Evolutionary conservation across 1,140 invertebrate genomes (phyloP), one percentile per base, ranked within the genome.

Genomic region (Drosophila nikananu): DNA sequence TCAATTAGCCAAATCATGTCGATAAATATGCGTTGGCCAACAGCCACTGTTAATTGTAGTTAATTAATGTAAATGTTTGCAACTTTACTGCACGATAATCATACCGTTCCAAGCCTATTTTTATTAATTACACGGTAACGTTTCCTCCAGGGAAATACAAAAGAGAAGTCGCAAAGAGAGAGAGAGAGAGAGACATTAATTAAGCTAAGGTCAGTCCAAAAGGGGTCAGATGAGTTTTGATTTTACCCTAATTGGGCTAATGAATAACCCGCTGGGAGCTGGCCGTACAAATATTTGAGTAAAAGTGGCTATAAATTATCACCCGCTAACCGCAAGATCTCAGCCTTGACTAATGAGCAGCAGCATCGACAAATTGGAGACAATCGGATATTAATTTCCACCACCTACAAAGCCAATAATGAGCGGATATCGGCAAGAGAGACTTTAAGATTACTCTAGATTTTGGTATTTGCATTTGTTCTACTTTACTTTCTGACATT

Each of bases 61-160:
- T 70, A 75, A 90, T 78, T 87, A 68, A 77, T 89, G 77, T 74
- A 81, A 87, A 89, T 89, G 48, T 44, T 73, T 48, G 67, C 57
- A 80, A 73, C 67, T 81, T 42, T 62, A 41, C 52, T 48, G 58
- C 58, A 60, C 37, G 25, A 64, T 70, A 65, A 57, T 52, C 62
- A 57, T 51, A 27, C 64, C 64, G 77, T 62, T 60, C 41, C 62
- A 52, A 51, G 21, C 21, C 54, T 21, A 73, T 59, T 52, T 70
- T 60, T 42, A 57, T 58, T 78, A 78, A 78, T 78, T 58, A 78
- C 23, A 57, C n/a, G 41, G 75, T 48, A 59, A 54, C 15, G 65
- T 71, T 72, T 71, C 37, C 25, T 61, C 41, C 46, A 68, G 41
- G 73, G 55, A 77, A 70, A 55, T 44, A 60, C 55, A 54, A 59